A percentile compares a stretch with the other conserved stretches of the same genome.
phyloP scores from a whole-genome alignment of 2,888 invertebrate genomes.

The Caenorhabditis plicata region DNA sequence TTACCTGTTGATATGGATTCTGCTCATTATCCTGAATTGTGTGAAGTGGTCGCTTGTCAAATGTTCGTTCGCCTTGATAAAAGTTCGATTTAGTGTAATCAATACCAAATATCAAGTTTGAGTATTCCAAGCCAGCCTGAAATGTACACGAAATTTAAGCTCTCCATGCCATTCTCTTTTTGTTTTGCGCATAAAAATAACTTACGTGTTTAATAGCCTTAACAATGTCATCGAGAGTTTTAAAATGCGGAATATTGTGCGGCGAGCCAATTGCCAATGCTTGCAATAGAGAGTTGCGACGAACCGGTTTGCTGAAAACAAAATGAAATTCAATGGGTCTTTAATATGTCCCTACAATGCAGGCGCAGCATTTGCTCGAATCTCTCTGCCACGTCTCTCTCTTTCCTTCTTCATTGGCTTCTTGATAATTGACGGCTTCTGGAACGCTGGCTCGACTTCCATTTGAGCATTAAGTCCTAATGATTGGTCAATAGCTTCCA shows the following conservation, averaged over 20 bases:
- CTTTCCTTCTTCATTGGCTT: constrained; percentile 64
- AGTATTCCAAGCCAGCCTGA: constrained; percentile 65
- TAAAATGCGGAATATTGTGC: constrained; percentile 64
- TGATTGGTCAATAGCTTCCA: constrained; percentile 49
- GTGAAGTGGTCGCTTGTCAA: constrained; percentile 68
- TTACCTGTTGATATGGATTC: constrained; percentile 69
- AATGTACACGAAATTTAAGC: constrained; percentile 9
- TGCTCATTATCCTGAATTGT: constrained; percentile 62
- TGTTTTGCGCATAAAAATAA: too few species aligned
- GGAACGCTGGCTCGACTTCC: constrained; percentile 52
- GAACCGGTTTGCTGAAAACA: constrained; percentile 58
- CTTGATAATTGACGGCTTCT: constrained; percentile 64
- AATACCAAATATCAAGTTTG: constrained; percentile 67
- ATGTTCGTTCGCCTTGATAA: constrained; percentile 70
- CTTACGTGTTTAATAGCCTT: constrained; percentile 61
- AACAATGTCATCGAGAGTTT: constrained; percentile 63
- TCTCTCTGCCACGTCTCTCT: constrained; percentile 54
- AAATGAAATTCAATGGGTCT: background rate
- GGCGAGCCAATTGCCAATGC: constrained; percentile 64
- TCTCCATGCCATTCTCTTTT: too few species aligned
- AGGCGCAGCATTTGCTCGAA: constrained; percentile 62
- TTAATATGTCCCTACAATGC: constrained; percentile 49
- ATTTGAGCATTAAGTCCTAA: constrained; percentile 40
- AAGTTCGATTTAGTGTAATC: constrained; percentile 71
- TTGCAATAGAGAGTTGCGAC: constrained; percentile 62